Percentiles rank a stretch among this genome's conserved stretches.
Conservation (phyloP, 2,888 invertebrate species). For the Catocala sponsa region DNA sequence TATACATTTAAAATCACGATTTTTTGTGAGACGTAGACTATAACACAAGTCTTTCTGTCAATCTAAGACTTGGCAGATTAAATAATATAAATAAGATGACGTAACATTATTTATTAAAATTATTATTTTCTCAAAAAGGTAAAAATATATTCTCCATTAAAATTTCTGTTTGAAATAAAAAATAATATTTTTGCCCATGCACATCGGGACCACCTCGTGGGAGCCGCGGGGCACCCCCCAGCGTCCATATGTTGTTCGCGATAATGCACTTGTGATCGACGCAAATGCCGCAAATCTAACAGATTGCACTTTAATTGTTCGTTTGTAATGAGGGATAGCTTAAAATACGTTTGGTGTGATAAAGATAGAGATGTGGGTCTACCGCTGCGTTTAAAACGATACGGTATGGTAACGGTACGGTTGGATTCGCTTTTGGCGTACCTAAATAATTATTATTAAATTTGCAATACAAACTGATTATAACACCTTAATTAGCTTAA, state of each 20-base stretch:
- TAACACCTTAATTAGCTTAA: too few relatives aligned
- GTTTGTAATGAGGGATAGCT: constrained; percentile 31
- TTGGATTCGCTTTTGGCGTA: too few relatives aligned
- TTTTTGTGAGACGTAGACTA: too few relatives aligned
- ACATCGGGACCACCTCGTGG: constrained; percentile 65
- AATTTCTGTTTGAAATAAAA: background rate
- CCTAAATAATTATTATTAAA: too few relatives aligned
- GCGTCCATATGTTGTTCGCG: constrained; percentile 77
- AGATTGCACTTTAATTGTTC: constrained; percentile 66
- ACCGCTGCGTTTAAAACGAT: background rate
- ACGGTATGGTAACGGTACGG: too few relatives aligned
- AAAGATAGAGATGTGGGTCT: background rate
- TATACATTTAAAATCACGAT: too few relatives aligned
- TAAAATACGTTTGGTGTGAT: background rate
- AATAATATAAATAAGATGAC: too few relatives aligned
- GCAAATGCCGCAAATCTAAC: constrained; percentile 78
- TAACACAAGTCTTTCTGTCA: too few relatives aligned
- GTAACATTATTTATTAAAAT: too few relatives aligned
- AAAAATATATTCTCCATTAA: background rate
- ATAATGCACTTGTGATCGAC: constrained; percentile 80
- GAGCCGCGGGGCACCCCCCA: constrained; percentile 63
- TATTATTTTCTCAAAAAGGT: too few relatives aligned
- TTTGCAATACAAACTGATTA: too few relatives aligned
- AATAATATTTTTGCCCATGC: constrained; percentile 12
- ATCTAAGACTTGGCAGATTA: too few relatives aligned